Conservation (phyloP, 2,797 vertebrate species). For the Hippopotamyrus pictus region DNA sequence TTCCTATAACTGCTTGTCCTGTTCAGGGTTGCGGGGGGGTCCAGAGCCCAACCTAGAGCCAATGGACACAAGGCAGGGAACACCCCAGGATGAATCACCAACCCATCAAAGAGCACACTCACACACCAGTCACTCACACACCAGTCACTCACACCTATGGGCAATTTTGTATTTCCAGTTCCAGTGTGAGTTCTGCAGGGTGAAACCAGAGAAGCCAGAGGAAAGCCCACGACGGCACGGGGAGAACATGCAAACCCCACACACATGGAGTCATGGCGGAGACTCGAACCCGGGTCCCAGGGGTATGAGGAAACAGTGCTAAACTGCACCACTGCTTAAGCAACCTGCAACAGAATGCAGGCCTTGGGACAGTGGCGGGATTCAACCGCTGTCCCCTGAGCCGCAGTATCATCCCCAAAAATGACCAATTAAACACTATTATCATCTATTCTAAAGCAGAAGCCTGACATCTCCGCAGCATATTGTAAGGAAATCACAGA, state of each 20-base stretch:
- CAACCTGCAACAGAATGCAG: not conserved
- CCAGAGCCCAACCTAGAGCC: not conserved
- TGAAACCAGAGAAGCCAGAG: not conserved
- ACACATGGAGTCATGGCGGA: not conserved
- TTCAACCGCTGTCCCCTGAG: not conserved
- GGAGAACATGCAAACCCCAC: not conserved
- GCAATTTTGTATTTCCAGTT: not conserved
- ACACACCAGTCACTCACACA: not conserved
- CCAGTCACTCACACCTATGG: not conserved
- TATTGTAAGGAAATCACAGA: not conserved
- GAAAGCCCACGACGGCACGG: not conserved
- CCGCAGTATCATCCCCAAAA: not conserved
- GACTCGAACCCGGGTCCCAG: not conserved
- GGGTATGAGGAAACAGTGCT: not conserved
- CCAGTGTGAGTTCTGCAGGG: not conserved
- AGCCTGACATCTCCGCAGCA: not conserved
- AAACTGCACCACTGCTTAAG: not conserved
- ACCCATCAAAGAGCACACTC: not conserved
- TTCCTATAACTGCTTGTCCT: not conserved
- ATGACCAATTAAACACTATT: not conserved
- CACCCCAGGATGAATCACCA: not conserved
- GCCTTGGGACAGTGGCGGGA: not conserved
- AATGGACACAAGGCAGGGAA: not conserved
- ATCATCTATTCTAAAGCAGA: not conserved
- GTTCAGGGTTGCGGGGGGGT: not conserved